Base-by-base conservation (phyloP, 2,797 vertebrate species). In the Neosalanx taihuensis region DNA sequence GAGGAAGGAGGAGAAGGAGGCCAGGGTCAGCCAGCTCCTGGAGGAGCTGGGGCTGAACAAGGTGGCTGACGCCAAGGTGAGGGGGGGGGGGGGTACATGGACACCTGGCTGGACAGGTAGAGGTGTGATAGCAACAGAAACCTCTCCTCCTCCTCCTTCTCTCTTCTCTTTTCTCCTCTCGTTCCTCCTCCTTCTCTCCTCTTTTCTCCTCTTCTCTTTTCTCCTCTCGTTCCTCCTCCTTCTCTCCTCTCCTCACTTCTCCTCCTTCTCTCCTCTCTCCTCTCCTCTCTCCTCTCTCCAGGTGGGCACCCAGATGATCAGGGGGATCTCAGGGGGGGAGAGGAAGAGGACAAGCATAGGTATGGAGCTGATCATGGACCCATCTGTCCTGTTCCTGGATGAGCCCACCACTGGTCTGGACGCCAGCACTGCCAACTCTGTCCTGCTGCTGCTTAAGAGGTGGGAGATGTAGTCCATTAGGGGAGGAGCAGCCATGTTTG, bases 321-420 rank as follows among this genome's bases (percentile, higher is more conserved):
- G 96, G 0, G 97, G 97, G 0, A 93, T 99, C 71, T 99, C 97
- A 0, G 96, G 97, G 79, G 97, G 97, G 60, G 97, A 99, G 84
- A 89, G 94, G 51, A 99, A 98, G 90, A 95, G 96, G 85, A 98
- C 96, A 5, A 97, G 80, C 83, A 98, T 99, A 2, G 97, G 95
- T 1, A 98, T 98, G 97, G 97, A 99, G 85, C 88, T 99, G 63
- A 97, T 99, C 76, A 96, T 90, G 0, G 94, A 99, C 70, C 97
- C 97, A 1, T 83, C 93, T 0, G 91, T 99, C 72, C 89, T 99
- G 37, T 99, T 99, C 82, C 85, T 99, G 86, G 97, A 99, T 69
- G 97, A 99, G 74, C 97, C 97, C 3, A 99, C 97, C 23, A 96
- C 96, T 0, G 97, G 97, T 2, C 85, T 99, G 10, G 97, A 99